Base-by-base conservation (phyloP, 2,888 invertebrate species). In the Scrobipalpa atriplicella region DNA sequence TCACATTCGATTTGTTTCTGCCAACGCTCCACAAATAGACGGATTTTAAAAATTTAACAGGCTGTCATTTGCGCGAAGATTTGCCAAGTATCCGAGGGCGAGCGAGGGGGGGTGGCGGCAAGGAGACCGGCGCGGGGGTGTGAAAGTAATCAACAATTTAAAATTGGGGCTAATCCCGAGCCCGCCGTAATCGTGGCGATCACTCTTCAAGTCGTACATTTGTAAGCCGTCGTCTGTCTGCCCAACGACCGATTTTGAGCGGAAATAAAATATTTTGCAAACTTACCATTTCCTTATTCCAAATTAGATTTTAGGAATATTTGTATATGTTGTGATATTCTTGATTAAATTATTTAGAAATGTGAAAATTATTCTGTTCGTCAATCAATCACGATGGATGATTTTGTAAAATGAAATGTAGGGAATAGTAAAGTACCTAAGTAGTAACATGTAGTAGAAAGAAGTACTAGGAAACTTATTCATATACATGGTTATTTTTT, bases 81-180 rank as follows among this genome's bases (percentile, higher is more conserved):
- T 70, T 69, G 71, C 71, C 71, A 72, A 73, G 71, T 72, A 62
- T 43, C 64, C 66, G 68, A 69, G 73, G 73, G 74, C 68, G 75
- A 29, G 68, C 66, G 58, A 66, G 72, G 51, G 66, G 66, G 56
- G 41, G 21, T 21, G 16, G 56, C 8, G 18, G 52, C 16, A 39
- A 68, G 56, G 75, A 69, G 66, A 68, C 66, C 66, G 73, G 72
- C 68, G 69, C 68, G 70, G 72, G 71, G 72, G 70, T 74, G 71
- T 75, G 78, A 81, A 85, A 82, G 89, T 88, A 90, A 91, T 91
- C 89, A 90, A 90, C 90, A 90, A 90, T 91, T 90, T 90, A 89
- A 91, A 90, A 91, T 89, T 90, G 89, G 84, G 84, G 82, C 88
- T 91, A 89, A 90, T 90, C 90, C 88, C 76, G 74, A 76, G 78